A percentile compares a stretch with the other conserved stretches of the same genome.
phyloP scores from a whole-genome alignment of 2,797 vertebrate genomes.

The Parauchenoglanis ngamensis region DNA sequence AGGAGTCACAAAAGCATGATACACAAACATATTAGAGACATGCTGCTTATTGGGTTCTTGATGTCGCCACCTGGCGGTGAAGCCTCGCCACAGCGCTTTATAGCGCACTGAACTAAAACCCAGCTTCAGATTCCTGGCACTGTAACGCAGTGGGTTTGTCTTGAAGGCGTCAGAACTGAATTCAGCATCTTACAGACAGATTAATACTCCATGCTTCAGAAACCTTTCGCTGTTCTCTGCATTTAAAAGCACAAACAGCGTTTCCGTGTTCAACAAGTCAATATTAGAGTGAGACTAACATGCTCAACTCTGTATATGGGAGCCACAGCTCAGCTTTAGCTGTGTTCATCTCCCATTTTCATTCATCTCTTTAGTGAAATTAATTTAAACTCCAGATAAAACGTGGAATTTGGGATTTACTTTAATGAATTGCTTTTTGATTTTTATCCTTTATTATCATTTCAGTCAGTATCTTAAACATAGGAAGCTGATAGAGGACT shows the following conservation, averaged over 20 bases:
- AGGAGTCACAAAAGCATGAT: background rate
- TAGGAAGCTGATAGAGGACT: background rate
- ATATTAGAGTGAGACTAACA: no score
- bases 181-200: background rate
- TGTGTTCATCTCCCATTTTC: background rate
- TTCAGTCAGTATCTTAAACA: background rate
- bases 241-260: background rate
- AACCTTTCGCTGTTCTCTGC: background rate
- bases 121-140: background rate
- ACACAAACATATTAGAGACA: background rate
- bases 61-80: background rate
- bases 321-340: background rate
- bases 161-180: background rate
- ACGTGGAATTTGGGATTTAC: background rate
- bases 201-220: background rate
- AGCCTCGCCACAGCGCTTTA: background rate
- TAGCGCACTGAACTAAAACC: no score
- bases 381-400: background rate
- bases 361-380: background rate
- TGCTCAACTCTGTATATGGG: background rate
- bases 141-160: background rate
- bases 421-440: background rate
- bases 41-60: background rate
- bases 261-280: background rate
- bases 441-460: no score